Percentiles rank a stretch among this genome's conserved stretches.
phyloP scores from a whole-genome alignment of 2,888 invertebrate species.

The Trachelus stipa region DNA sequence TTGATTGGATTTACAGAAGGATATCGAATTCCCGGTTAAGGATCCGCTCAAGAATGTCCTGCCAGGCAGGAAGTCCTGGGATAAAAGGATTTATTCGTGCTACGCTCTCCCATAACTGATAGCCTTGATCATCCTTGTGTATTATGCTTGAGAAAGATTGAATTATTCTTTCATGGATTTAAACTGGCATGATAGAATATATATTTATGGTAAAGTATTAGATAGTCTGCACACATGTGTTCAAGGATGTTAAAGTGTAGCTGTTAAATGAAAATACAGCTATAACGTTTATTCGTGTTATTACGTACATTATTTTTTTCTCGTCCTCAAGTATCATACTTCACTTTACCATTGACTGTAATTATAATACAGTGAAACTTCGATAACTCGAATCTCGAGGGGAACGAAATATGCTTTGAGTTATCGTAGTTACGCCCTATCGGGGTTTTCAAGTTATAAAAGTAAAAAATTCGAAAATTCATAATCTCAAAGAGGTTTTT shows the following conservation, averaged over 20 bases:
- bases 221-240: neutral
- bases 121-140: neutral
- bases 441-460: too few relatives aligned
- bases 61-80: neutral
- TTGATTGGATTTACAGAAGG: neutral
- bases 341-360: neutral
- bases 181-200: neutral
- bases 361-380: neutral
- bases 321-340: neutral
- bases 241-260: neutral
- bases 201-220: neutral
- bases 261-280: neutral
- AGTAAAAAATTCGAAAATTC: too few relatives aligned
- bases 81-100: neutral
- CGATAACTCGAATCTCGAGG: too few relatives aligned
- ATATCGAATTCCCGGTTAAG: neutral
- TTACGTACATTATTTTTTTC: too few relatives aligned
- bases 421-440: too few relatives aligned
- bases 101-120: neutral
- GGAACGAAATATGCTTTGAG: too few relatives aligned
- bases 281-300: neutral
- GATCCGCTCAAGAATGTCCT: neutral
- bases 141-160: neutral
- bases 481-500: too few relatives aligned
- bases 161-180: neutral